Evolutionary conservation across 2,888 invertebrate genomes (phyloP), one percentile per base, ranked within the genome.

Genomic region (Drosophila mimetica): DNA sequence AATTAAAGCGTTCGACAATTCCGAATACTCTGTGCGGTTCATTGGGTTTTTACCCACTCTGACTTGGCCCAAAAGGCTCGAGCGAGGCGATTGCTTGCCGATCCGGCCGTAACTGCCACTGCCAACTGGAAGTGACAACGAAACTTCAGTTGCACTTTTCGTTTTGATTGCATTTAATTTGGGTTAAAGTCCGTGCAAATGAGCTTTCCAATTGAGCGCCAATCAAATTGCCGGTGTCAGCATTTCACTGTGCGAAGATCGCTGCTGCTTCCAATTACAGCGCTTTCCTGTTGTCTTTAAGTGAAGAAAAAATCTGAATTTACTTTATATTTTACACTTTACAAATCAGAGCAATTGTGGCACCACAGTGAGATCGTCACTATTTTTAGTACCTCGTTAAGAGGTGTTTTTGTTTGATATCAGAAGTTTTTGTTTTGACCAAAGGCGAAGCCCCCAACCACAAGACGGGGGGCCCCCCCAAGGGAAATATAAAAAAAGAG

Each of bases 1-100:
- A 77, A 75, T 73, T 77, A 71, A 74, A 71, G 71, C 51, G 61
- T 52, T 77, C 67, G 70, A 73, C 66, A 60, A 47, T 28, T 61
- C 48, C 39, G 66, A 67, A 41, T 47, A 52, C 61, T 57, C 39
- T 37, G 32, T 74, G 69, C 60, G 74, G 65, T 61, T 76, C 74
- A 70, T 66, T 58, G 63, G 60, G 55, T 47, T 67, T 48, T 47
- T 51, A 52, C 47, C 30, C 69, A 16, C 48, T 48, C 53, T 53
- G 59, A 67, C 52, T 48, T 58, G 58, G 42, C 50, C 36, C 32
- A 20, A 22, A 54, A 34, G 41, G 39, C 48, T 46, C 53, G 32
- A 34, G 44, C 30, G 42, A 11, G 5, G 11, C 18, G 18, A 22
- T 22, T 2, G 18, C 39, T 20, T 39, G 44, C 30, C 46, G 46